Conservation (phyloP, 2,888 invertebrate species). For the Scaptomyza cyrtandrae region DNA sequence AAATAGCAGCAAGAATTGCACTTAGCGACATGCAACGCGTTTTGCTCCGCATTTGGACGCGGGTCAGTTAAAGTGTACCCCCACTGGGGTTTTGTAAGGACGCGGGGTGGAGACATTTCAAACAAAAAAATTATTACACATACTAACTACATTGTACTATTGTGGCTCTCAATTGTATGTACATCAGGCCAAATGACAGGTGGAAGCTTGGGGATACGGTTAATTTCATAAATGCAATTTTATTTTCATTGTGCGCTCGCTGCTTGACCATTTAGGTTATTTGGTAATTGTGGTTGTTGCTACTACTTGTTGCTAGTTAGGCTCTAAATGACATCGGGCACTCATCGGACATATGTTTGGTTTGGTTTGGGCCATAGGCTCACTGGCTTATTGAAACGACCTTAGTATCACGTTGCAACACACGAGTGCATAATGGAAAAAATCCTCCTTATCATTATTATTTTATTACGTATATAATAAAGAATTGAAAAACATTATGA, state of each 20-base stretch:
- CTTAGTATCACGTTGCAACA: not conserved
- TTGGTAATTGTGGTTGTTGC: slow-evolving; percentile 6
- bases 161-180: slow-evolving; percentile 50
- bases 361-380: slow-evolving; percentile 8
- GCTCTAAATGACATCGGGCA: slow-evolving; percentile 54
- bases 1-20: slow-evolving; percentile 58
- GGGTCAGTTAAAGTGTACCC: slow-evolving; percentile 34
- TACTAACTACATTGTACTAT: slow-evolving; percentile 19
- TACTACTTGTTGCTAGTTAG: slow-evolving; percentile 13
- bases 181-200: not conserved
- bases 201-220: not conserved
- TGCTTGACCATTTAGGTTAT: slow-evolving; percentile 40
- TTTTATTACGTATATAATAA: no score
- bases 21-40: slow-evolving; percentile 75
- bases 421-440: not conserved
- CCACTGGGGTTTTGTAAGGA: not conserved
- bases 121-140: slow-evolving; percentile 5
- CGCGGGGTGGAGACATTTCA: slow-evolving; percentile 2
- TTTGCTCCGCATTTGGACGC: slow-evolving; percentile 56
- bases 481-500: no score
- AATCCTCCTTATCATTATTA: not conserved
- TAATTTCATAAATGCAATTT: slow-evolving; percentile 51
- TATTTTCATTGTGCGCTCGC: slow-evolving; percentile 36
- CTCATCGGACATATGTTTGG: slow-evolving; percentile 9
- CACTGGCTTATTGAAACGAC: slow-evolving; percentile 7